Percentiles rank a stretch among this genome's conserved stretches.
phyloP scores from a whole-genome alignment of 2,888 invertebrate species.

The Argyresthia goedartella region DNA sequence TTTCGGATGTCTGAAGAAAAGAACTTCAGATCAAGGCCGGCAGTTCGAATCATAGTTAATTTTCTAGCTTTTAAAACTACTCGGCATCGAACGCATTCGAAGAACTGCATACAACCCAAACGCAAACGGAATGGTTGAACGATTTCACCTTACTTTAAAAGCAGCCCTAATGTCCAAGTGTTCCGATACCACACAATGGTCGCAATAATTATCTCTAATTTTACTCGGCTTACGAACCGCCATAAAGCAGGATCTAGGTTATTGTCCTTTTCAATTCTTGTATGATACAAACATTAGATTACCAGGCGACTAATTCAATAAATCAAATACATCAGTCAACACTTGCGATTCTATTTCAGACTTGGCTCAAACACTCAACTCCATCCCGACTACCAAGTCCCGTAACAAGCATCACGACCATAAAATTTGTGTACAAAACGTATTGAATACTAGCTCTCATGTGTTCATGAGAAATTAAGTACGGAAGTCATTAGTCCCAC shows the following conservation, averaged over 20 bases:
- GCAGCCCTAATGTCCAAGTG: constrained; percentile 4
- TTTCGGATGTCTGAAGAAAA: constrained; percentile 8
- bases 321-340: not conserved
- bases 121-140: constrained; percentile 13
- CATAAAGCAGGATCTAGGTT: not conserved
- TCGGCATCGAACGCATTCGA: constrained; percentile 4
- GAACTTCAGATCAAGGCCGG: constrained; percentile 28
- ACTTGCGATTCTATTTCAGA: not conserved
- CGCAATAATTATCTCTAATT: not conserved
- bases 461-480: not conserved
- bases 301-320: not conserved
- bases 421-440: not conserved
- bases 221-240: not conserved
- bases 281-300: not conserved
- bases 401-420: not conserved
- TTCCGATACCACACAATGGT: not conserved
- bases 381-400: not conserved
- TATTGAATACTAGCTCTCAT: not conserved
- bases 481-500: not conserved
- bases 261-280: not conserved
- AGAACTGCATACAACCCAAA: constrained; percentile 14
- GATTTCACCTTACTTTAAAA: constrained; percentile 12
- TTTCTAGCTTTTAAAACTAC: constrained; percentile 15
- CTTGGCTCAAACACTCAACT: not conserved
- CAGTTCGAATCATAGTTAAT: constrained; percentile 28